A percentile compares a stretch with the other conserved stretches of the same genome.
Evolutionary conservation across 2,113 vertebrate species (phyloP).

Genomic region (Microtus oregoni): DNA sequence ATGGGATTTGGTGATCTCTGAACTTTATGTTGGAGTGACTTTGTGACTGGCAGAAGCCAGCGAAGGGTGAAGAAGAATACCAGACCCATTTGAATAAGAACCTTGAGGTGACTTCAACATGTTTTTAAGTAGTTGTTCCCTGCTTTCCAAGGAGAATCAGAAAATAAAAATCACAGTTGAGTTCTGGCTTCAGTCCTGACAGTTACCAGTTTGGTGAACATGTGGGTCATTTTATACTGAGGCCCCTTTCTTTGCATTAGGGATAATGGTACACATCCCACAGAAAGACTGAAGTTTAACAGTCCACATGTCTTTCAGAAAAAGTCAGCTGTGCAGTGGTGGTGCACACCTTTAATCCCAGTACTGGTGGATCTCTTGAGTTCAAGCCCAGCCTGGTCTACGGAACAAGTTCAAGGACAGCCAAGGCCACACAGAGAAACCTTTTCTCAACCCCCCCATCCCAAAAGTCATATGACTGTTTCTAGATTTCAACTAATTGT

Average conservation of each 20-base stretch:
- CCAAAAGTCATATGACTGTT: background rate
- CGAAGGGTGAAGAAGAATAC: background rate
- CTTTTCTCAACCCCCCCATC: too few species aligned
- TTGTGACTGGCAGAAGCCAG: background rate
- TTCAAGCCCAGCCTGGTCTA: background rate
- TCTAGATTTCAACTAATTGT: constrained; percentile 30
- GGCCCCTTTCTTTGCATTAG: background rate
- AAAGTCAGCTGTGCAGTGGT: background rate
- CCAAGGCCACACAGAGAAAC: background rate
- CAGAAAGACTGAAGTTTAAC: background rate
- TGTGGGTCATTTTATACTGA: background rate
- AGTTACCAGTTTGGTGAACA: background rate
- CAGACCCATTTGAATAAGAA: background rate
- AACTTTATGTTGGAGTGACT: background rate
- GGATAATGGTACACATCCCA: background rate
- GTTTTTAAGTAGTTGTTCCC: background rate
- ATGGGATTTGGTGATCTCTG: background rate
- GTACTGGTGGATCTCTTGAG: background rate
- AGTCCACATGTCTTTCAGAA: background rate
- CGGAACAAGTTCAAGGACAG: background rate
- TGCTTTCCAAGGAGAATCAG: background rate
- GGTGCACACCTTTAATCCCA: background rate
- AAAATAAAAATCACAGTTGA: background rate
- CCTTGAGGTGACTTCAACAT: background rate
- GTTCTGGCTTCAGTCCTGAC: background rate